A percentile compares a stretch with the other conserved stretches of the same genome.
These are phyloP conservation scores for Tupiocoris notatus DNA, from an alignment of 2,888 invertebrate genomes.

Conservation along the genomic window DNA sequence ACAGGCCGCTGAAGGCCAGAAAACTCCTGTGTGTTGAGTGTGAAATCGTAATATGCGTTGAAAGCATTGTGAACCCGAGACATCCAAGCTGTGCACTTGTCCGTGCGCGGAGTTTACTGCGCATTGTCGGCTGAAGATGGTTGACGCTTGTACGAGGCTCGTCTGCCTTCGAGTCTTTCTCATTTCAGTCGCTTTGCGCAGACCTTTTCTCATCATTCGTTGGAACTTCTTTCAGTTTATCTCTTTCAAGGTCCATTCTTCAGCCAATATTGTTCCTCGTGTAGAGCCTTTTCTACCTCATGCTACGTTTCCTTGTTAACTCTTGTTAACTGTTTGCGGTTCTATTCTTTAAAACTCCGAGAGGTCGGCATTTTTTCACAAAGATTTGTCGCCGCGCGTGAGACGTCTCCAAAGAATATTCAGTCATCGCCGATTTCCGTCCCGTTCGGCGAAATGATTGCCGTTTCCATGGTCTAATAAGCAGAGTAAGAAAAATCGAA, in stretches of 20 bases:
- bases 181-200: not conserved
- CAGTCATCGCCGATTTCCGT: not conserved
- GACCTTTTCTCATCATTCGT: conserved; percentile 20
- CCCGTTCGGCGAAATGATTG: too few species aligned
- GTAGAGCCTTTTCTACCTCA: not conserved
- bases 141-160: not conserved
- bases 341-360: not conserved
- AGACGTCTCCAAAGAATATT: not conserved
- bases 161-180: not conserved
- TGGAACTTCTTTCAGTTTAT: conserved; percentile 12
- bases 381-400: not conserved
- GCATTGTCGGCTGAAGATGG: not conserved
- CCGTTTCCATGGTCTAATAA: too few species aligned
- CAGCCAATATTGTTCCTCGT: not conserved
- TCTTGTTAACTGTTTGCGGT: not conserved
- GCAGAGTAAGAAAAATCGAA: too few species aligned
- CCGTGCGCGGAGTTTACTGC: too few species aligned
- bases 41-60: conserved; percentile 24
- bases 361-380: not conserved
- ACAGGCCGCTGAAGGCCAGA: not conserved
- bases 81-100: too few species aligned
- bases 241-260: not conserved
- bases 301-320: not conserved
- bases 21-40: conserved; percentile 10
- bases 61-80: not conserved